A percentile compares a stretch with the other conserved stretches of the same genome.
Evolutionary conservation across 2,113 vertebrate genomes (phyloP).

Genomic region (Aviceda subcristata): DNA sequence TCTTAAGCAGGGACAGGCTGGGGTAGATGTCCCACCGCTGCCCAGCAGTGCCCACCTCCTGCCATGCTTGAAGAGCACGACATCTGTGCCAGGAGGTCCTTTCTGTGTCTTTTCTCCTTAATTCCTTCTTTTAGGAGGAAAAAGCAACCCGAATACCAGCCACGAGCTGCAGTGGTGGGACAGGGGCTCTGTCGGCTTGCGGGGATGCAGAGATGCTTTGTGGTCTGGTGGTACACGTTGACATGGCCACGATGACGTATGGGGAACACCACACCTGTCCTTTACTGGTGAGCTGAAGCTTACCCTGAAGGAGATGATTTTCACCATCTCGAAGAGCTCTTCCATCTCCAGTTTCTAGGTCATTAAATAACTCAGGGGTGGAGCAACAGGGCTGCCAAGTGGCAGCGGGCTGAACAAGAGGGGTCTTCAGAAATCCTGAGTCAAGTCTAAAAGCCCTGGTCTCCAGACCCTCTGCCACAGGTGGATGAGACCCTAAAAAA

Average conservation of each 20-base stretch:
- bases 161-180: not conserved
- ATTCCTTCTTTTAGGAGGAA: not conserved
- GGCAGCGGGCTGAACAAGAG: not conserved
- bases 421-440: not conserved
- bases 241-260: not conserved
- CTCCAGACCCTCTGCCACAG: not conserved
- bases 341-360: not conserved
- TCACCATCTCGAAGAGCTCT: not conserved
- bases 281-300: not conserved
- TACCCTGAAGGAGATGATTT: not conserved
- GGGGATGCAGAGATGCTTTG: not conserved
- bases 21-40: not conserved
- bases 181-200: accelerated
- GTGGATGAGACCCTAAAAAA: not conserved
- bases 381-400: not conserved
- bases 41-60: not conserved
- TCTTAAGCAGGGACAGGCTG: accelerated
- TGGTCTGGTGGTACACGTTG: not conserved
- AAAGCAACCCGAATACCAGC: not conserved
- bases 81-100: not conserved
- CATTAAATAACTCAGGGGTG: not conserved
- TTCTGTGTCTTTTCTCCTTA: not conserved
- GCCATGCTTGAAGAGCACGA: not conserved
- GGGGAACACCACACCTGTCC: not conserved
- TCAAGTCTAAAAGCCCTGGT: not conserved